Percentiles rank a stretch among this genome's conserved stretches.
Evolutionary conservation across 2,113 vertebrate species (phyloP).

Genomic region (Coreoperca whiteheadi): DNA sequence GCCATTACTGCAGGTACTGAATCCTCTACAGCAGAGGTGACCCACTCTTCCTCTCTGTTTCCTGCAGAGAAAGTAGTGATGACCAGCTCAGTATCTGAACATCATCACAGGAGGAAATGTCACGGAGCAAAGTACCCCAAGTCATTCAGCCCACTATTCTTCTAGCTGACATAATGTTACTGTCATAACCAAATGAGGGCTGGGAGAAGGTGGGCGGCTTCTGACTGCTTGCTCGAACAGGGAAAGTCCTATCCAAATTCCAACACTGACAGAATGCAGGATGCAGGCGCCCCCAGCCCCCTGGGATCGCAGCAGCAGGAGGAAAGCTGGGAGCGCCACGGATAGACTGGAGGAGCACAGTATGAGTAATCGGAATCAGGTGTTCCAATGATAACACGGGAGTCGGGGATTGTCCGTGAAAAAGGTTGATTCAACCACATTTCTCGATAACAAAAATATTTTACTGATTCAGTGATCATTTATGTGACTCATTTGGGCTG

Average conservation of each 20-base stretch:
- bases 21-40: constrained; percentile 16
- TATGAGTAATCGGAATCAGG: constrained; percentile 74
- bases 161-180: constrained; percentile 72
- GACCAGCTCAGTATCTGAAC: constrained; percentile 47
- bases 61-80: constrained; percentile 47
- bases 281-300: constrained; percentile 50
- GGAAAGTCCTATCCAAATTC: constrained; percentile 76
- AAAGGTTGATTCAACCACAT: constrained; percentile 60
- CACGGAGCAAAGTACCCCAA: constrained; percentile 61
- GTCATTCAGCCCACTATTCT: constrained; percentile 62
- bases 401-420: constrained; percentile 50
- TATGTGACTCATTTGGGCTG: constrained; percentile 35
- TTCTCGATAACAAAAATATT: constrained; percentile 71
- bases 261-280: constrained; percentile 68
- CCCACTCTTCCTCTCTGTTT: constrained; percentile 25
- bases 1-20: neutral
- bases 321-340: constrained; percentile 58
- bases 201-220: constrained; percentile 63
- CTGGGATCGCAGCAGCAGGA: constrained; percentile 47
- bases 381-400: constrained; percentile 73
- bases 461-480: constrained; percentile 34
- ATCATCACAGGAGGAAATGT: constrained; percentile 80
- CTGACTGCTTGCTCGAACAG: constrained; percentile 50
- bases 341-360: constrained; percentile 44
- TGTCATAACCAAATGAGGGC: constrained; percentile 79